Evolutionary conservation across 2,113 vertebrate genomes (phyloP), one percentile per base, ranked within the genome.

Genomic region (Podocnemis expansa): DNA sequence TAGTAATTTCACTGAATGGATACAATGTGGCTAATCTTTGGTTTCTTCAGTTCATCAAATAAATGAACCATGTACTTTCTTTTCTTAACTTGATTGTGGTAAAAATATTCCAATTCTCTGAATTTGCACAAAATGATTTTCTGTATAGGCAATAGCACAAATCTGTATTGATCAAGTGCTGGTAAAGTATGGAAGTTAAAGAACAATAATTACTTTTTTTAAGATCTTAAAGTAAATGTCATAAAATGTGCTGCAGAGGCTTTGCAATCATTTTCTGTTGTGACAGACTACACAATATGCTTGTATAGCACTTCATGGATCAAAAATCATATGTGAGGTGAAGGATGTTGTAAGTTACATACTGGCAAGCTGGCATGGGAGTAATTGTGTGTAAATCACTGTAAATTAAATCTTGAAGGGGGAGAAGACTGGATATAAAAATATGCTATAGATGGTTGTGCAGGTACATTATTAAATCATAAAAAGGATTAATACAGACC

Each of bases 151-250:
- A 92, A 92, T 88, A 88, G 75, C 76, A 85, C 58, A 88, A 93
- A 86, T 95, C 76, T 93, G 88, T 91, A 96, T 96, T 94, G 91
- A 92, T 93, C 81, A 90, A 91, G 55, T 92, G 21, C 88, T 47
- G 80, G 43, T 82, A 96, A 80, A 96, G 76, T 92, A 91, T 94
- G 88, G 95, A 95, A 89, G 83, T 95, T 97, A 96, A 93, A 89
- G 88, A 96, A 94, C 79, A 94, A 96, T 94, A 88, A 95, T 92
- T 82, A 41, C 60, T 89, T 88, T 89, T 79, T 82, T 45, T 88
- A 63, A 94, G 84, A 85, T 91, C 93, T 94, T 4, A 75, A 67
- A 89, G 60, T 67, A 84, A 92, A 85, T 84, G 89, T 86, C 89
- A 43, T 52, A 92, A 94, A 93, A 89, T 85, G 92, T 82, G 76